Evolutionary conservation across 2,797 vertebrate species (phyloP).

Genomic region (Catamblyrhynchus diadema): DNA sequence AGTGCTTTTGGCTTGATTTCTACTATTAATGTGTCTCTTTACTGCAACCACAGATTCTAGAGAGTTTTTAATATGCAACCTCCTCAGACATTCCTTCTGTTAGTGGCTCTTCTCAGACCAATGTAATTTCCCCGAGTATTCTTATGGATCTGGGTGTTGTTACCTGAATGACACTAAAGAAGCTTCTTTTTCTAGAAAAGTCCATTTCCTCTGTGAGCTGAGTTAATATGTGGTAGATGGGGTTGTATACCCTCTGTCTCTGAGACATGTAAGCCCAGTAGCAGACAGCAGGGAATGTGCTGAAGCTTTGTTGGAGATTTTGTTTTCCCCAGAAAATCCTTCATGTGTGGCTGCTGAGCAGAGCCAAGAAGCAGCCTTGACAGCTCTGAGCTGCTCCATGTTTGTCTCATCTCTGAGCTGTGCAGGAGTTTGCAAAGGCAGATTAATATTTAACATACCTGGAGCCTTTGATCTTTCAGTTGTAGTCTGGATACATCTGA

Average conservation of each 20-base stretch:
- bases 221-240: neutral
- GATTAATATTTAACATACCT: slow-evolving; percentile 40
- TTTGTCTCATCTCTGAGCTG: neutral
- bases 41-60: neutral
- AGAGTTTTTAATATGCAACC: neutral
- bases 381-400: neutral
- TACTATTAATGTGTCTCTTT: neutral
- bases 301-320: neutral
- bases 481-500: neutral
- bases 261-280: neutral
- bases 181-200: neutral
- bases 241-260: neutral
- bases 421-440: neutral
- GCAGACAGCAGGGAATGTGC: neutral
- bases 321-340: neutral
- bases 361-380: neutral
- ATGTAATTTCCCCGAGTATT: neutral
- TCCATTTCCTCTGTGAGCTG: neutral
- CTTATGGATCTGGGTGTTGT: neutral
- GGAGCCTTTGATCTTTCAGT: slow-evolving; percentile 14
- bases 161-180: neutral
- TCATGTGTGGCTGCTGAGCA: neutral
- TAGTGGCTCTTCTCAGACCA: neutral
- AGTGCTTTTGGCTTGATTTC: neutral
- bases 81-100: neutral